Conservation (phyloP, 2,888 invertebrate genomes). For the Mesorhabditis sp. region DNA sequence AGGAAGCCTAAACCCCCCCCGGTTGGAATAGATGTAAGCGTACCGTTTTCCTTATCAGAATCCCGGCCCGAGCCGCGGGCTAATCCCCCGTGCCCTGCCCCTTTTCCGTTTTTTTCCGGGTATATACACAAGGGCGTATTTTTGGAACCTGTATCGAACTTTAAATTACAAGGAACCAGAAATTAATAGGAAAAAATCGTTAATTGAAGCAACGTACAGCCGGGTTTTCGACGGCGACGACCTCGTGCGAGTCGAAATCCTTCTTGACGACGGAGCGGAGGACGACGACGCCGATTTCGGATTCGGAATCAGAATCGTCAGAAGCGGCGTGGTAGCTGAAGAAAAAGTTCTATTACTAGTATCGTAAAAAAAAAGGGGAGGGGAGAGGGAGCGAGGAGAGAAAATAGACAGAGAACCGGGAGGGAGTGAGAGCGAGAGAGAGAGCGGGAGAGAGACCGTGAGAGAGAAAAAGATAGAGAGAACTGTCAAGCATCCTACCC, state of each 20-base stretch:
- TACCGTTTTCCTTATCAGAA: no score
- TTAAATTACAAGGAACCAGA: no score
- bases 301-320: not conserved
- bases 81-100: no score
- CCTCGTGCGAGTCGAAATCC: not conserved
- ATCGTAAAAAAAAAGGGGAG: not conserved
- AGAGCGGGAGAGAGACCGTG: not conserved
- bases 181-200: no score
- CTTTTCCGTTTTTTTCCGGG: no score
- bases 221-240: slow-evolving; percentile 4
- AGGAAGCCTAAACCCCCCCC: no score
- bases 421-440: not conserved
- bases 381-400: not conserved
- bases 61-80: no score
- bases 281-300: not conserved
- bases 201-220: not conserved
- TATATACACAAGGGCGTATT: no score
- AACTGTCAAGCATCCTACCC: not conserved
- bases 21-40: no score
- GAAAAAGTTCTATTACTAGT: not conserved
- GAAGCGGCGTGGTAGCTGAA: not conserved
- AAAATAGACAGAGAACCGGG: not conserved
- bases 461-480: not conserved
- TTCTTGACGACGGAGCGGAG: not conserved
- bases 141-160: no score